These are phyloP conservation scores for Lepeophtheirus salmonis DNA, from an alignment of 1,140 invertebrate species.

Conservation along the genomic window DNA sequence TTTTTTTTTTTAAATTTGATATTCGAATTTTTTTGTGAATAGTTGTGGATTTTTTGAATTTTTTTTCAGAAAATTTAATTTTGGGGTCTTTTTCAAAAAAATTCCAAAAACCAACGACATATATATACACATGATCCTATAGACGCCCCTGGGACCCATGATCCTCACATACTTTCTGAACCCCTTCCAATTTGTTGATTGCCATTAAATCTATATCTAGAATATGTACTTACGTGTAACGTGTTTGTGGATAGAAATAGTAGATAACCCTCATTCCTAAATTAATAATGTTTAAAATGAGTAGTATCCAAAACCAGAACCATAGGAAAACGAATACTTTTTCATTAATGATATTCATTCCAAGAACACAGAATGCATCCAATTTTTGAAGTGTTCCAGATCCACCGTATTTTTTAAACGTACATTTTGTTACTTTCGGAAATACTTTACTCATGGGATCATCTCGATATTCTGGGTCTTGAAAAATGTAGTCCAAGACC, in stretches of 20 bases:
- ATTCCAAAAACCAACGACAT: no score
- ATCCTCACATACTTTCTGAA: no score
- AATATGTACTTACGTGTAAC: neutral
- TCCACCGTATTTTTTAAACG: neutral
- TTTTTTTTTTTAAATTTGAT: no score
- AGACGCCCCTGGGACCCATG: no score
- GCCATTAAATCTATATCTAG: no score
- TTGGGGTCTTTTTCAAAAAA: no score
- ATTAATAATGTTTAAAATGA: neutral
- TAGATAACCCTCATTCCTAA: neutral
- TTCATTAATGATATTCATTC: constrained; percentile 11
- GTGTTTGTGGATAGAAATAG: neutral
- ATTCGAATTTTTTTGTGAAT: no score
- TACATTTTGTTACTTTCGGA: constrained; percentile 3
- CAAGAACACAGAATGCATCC: constrained; percentile 1
- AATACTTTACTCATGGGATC: constrained; percentile 5
- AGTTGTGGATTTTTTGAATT: no score
- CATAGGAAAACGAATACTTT: constrained; percentile 1
- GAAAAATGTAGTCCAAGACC: neutral
- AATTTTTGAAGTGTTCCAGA: constrained; percentile 7
- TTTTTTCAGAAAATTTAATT: no score
- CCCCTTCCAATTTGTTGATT: no score
- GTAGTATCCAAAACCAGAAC: neutral
- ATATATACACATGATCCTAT: no score
- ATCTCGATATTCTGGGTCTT: neutral